These are phyloP conservation scores for Harpagoxenus sublaevis DNA, from an alignment of 2,888 invertebrate species.

Conservation along the genomic window DNA sequence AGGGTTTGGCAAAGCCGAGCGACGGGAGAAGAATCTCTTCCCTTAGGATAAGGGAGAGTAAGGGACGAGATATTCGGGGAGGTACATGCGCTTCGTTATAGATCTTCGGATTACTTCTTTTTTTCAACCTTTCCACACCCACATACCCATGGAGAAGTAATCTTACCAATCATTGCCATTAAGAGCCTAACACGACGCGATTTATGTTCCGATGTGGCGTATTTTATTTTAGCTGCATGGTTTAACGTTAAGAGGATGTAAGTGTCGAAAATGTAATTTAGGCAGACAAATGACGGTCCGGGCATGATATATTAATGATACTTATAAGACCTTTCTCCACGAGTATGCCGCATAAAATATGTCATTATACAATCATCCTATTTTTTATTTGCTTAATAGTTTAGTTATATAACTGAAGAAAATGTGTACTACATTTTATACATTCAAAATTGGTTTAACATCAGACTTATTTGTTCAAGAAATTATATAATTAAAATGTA, in stretches of 20 bases:
- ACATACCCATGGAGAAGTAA: constrained; percentile 23
- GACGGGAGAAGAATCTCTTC: constrained; percentile 39
- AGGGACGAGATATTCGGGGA: constrained; percentile 19
- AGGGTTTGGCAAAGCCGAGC: constrained; percentile 10
- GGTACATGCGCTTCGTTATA: constrained; percentile 62
- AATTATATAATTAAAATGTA: not conserved
- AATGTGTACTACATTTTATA: not conserved
- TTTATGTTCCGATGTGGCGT: constrained; percentile 38
- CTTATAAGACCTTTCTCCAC: constrained; percentile 18
- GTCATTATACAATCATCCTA: constrained; percentile 36
- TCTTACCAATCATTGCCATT: constrained; percentile 49
- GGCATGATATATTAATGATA: constrained; percentile 37
- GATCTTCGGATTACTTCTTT: constrained; percentile 26
- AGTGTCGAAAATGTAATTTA: constrained; percentile 54
- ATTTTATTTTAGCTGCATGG: constrained; percentile 40
- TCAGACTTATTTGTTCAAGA: not conserved
- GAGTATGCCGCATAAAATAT: constrained; percentile 17
- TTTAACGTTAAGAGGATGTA: constrained; percentile 49
- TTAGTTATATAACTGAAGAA: not conserved
- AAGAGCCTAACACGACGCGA: constrained; percentile 28
- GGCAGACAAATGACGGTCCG: constrained; percentile 48
- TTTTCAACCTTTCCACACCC: constrained; percentile 43
- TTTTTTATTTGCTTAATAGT: constrained; percentile 19
- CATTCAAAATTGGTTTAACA: constrained; percentile 10
- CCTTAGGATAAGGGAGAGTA: not conserved